Conservation (phyloP, 2,888 invertebrate genomes). For the Drosophila barbarae region DNA sequence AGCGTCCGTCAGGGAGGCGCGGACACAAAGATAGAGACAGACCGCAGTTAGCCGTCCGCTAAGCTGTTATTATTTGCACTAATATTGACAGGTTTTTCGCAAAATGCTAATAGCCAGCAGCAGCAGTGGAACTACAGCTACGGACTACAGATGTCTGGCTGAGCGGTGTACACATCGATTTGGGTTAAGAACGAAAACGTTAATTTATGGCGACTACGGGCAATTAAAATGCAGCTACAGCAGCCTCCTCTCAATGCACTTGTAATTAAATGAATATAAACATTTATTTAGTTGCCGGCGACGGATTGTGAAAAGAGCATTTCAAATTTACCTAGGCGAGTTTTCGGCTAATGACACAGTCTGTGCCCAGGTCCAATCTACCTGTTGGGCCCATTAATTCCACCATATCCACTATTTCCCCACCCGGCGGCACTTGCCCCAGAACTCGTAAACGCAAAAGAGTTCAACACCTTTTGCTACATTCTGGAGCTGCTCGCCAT, state of each 20-base stretch:
- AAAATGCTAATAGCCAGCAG: constrained; percentile 66
- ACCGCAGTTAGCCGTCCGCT: constrained; percentile 45
- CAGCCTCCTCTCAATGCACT: constrained; percentile 49
- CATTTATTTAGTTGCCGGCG: constrained; percentile 59
- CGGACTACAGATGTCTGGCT: constrained; percentile 44
- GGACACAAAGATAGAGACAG: constrained; percentile 29
- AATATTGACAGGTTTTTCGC: constrained; percentile 75
- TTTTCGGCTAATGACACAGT: constrained; percentile 55
- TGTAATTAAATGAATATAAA: constrained; percentile 74
- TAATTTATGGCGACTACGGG: constrained; percentile 58
- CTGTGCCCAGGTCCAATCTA: constrained; percentile 40
- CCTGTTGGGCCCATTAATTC: constrained; percentile 58
- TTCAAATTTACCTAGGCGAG: constrained; percentile 43
- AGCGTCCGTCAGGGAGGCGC: constrained; percentile 53
- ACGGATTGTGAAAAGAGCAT: constrained; percentile 36
- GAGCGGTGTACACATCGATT: constrained; percentile 56
- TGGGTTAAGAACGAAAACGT: constrained; percentile 77
- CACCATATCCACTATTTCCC: constrained; percentile 32
- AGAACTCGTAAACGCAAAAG: constrained; percentile 52
- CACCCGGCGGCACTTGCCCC: constrained; percentile 41
- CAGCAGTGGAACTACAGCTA: constrained; percentile 14
- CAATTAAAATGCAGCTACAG: constrained; percentile 66
- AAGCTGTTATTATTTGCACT: constrained; percentile 77
- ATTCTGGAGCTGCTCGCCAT: constrained; percentile 23
- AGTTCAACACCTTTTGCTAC: constrained; percentile 65